Conservation (phyloP, 1,140 invertebrate species). For the Drosophila setifemur region DNA sequence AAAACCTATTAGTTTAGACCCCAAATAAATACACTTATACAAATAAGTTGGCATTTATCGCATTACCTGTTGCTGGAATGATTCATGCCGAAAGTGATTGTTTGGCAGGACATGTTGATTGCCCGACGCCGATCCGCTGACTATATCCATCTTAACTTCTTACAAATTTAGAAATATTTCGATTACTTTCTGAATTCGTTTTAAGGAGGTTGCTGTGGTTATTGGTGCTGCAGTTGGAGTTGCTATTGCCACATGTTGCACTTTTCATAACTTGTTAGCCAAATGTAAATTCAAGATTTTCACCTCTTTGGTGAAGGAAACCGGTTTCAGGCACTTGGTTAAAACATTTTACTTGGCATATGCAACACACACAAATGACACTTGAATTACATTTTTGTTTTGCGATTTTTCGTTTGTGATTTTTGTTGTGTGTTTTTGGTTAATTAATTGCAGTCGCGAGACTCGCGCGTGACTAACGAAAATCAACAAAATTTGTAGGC, state of each 20-base stretch:
- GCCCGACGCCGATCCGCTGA: slow-evolving; percentile 58
- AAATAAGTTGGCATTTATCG: slow-evolving; percentile 8
- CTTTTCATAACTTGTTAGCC: slow-evolving; percentile 41
- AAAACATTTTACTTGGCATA: slow-evolving; percentile 32
- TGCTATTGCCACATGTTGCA: slow-evolving; percentile 53
- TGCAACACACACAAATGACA: slow-evolving; percentile 23
- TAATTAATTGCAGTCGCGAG: slow-evolving; percentile 47
- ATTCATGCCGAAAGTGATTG: slow-evolving; percentile 81
- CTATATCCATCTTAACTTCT: slow-evolving; percentile 67
- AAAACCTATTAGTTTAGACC: not conserved
- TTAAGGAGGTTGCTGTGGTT: slow-evolving; percentile 19
- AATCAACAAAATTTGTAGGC: slow-evolving; percentile 22
- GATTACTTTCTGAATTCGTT: slow-evolving; percentile 16
- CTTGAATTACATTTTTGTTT: slow-evolving; percentile 39
- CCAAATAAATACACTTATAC: not conserved
- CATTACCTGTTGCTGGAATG: slow-evolving; percentile 79
- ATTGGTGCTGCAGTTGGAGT: slow-evolving; percentile 11
- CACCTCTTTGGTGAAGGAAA: slow-evolving; percentile 26
- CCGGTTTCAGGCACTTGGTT: slow-evolving; percentile 39
- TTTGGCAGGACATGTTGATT: slow-evolving; percentile 80
- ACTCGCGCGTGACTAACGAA: slow-evolving; percentile 59
- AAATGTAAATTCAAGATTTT: slow-evolving; percentile 57
- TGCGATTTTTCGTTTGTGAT: slow-evolving; percentile 1
- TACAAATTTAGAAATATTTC: slow-evolving; percentile 10
- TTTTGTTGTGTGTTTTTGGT: slow-evolving; percentile 4